Evolutionary conservation across 2,888 invertebrate genomes (phyloP), one percentile per base, ranked within the genome.

Genomic region (Folsomia manolachei): DNA sequence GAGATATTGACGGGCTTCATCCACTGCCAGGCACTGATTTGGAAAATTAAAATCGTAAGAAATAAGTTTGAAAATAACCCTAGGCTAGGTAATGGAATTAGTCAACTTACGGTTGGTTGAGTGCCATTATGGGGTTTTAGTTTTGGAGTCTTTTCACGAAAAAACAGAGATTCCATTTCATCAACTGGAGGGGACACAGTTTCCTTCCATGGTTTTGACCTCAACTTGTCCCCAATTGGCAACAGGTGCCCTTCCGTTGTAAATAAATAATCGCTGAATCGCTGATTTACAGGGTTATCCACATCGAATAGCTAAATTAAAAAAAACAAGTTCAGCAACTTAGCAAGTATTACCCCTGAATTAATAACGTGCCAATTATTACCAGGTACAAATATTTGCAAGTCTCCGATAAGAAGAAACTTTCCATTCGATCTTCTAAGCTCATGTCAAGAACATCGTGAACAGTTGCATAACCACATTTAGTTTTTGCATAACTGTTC

Each of bases 381-480:
- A 88, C 88, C 84, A 89, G 82, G 81, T 87, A 89, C 63, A 89
- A 83, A 82, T 89, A 89, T 84, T 89, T 89, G 82, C 87, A 86
- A 2, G 89, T 89, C 83, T 89, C 89, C 76, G 88, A 87, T 7
- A 89, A 83, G 82, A 89, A 89, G 82, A 89, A 89, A 75, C 88
- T 88, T 81, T 89, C 89, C 88, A 89, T 89, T 69, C 89, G 82
- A 81, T 88, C 88, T 82, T 89, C 89, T 53, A 87, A 82, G 73
- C 85, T 85, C 82, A 87, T 88, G 73, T 87, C 88, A 24, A 84
- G 81, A 9, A 89, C 89, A 83, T 87, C 87, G 82, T 89, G 89
- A 19, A 89, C 86, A 1, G 89, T 89, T 14, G 88, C 88, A 83
- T 87, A 89, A 1, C 89, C 89, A 83, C 89, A 89, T 84, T 85